These are phyloP conservation scores for Sitophilus oryzae DNA, from an alignment of 1,140 invertebrate genomes.

Conservation along the genomic window DNA sequence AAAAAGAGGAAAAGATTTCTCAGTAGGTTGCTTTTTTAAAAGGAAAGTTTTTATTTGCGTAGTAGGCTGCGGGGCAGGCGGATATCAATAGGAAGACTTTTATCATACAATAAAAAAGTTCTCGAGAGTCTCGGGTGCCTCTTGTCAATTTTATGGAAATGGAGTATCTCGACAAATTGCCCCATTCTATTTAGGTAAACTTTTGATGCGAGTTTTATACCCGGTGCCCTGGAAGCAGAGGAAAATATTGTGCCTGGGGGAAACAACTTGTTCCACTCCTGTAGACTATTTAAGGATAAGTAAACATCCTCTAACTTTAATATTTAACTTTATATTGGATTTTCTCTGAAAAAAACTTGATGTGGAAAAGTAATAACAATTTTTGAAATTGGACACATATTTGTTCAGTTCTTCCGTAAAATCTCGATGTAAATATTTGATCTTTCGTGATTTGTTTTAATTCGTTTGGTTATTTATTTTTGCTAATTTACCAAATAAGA, in stretches of 20 bases:
- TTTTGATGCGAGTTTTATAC: conserved; percentile 1
- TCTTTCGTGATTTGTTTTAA: too few species aligned
- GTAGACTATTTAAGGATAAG: background rate
- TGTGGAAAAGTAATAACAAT: background rate
- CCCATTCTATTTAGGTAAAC: conserved; percentile 3
- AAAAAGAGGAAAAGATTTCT: too few species aligned
- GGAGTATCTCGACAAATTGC: background rate
- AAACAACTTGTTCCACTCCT: background rate
- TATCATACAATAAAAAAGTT: conserved; percentile 15
- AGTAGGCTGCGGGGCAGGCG: conserved; percentile 3
- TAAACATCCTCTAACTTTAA: background rate
- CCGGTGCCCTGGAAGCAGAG: background rate
- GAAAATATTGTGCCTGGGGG: background rate
- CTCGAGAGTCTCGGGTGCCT: background rate
- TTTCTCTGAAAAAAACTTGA: background rate
- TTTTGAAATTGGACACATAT: too few species aligned
- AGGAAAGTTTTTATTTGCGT: conserved; percentile 17
- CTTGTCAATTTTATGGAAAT: conserved; percentile 6
- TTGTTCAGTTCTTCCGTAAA: too few species aligned
- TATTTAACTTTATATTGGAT: background rate
- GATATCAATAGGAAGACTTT: background rate
- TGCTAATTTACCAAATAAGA: too few species aligned
- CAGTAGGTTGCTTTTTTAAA: background rate
- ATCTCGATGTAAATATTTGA: too few species aligned
- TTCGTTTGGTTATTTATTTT: too few species aligned